phyloP scores from a whole-genome alignment of 2,797 vertebrate species.

The Peromyscus eremicus region DNA sequence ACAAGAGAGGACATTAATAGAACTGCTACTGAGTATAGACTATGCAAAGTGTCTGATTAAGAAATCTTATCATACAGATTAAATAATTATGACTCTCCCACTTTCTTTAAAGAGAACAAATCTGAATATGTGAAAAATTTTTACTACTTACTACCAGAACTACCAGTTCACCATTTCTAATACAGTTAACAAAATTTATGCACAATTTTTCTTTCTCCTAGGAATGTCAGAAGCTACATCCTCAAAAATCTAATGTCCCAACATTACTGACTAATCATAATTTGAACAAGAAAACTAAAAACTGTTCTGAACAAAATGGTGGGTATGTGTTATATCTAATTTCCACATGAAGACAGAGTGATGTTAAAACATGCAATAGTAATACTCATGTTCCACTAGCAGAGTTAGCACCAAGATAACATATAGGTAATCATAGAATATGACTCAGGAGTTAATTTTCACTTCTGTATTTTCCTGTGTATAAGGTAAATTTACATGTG shows the following conservation, averaged over 20 bases:
- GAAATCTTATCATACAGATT: neutral
- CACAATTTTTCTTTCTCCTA: neutral
- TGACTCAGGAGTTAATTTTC: neutral
- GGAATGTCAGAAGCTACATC: neutral
- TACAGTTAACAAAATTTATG: neutral
- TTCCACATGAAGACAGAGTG: neutral
- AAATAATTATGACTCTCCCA: neutral
- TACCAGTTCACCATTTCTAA: neutral
- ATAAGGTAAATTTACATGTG: neutral
- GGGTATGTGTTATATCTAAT: neutral
- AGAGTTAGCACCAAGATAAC: neutral
- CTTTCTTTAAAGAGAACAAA: neutral
- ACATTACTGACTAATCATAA: neutral
- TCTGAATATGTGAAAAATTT: neutral
- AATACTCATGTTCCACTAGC: neutral
- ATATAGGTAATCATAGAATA: neutral
- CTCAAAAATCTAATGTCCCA: neutral
- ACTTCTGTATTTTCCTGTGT: neutral
- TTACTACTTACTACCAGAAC: neutral
- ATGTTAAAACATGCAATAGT: neutral
- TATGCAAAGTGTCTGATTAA: neutral
- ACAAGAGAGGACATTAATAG: neutral
- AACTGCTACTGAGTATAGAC: neutral
- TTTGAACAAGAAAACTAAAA: neutral
- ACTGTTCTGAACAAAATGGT: neutral